Conservation (phyloP, 2,888 invertebrate species). For the Saturnia pavonia region DNA sequence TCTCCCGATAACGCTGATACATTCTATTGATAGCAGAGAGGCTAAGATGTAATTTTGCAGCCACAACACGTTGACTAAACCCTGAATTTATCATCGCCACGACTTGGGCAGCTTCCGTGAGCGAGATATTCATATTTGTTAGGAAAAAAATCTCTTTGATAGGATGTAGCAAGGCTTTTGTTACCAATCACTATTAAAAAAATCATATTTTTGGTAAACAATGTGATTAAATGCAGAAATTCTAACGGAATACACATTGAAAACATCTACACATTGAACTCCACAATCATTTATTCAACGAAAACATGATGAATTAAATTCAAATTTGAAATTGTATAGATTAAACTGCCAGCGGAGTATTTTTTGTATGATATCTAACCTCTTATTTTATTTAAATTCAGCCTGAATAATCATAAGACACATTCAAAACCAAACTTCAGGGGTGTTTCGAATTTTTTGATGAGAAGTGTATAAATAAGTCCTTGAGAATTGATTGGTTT, state of each 20-base stretch:
- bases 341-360: too few relatives aligned
- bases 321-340: not conserved
- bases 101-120: not conserved
- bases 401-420: too few relatives aligned
- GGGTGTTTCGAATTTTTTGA: too few relatives aligned
- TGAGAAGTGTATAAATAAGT: too few relatives aligned
- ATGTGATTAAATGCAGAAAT: too few relatives aligned
- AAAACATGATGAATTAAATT: not conserved
- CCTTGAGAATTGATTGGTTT: too few relatives aligned
- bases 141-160: too few relatives aligned
- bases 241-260: too few relatives aligned
- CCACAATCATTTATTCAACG: not conserved
- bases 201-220: not conserved
- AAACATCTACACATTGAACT: not conserved
- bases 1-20: conserved; percentile 11
- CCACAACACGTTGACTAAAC: not conserved
- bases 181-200: not conserved
- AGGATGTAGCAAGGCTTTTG: not conserved
- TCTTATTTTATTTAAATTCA: too few relatives aligned
- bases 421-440: too few relatives aligned
- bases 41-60: not conserved
- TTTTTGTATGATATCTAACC: too few relatives aligned
- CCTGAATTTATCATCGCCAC: not conserved
- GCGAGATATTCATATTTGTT: not conserved
- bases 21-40: conserved; percentile 3